Conservation (phyloP, 2,888 invertebrate genomes). For the Onthophagus sagittarius region DNA sequence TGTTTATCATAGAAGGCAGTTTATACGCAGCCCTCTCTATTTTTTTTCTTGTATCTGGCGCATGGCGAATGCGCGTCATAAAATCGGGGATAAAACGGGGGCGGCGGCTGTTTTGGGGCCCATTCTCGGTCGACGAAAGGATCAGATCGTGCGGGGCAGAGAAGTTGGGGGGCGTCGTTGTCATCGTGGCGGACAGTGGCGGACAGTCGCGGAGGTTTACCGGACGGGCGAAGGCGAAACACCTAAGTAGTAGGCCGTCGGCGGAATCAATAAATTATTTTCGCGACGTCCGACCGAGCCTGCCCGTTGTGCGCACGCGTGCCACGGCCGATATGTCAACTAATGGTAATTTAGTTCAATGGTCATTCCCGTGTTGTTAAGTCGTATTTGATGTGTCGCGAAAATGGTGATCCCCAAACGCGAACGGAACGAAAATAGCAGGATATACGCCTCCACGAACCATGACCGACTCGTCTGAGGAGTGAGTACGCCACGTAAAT, state of each 20-base stretch:
- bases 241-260: background rate
- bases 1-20: too few species aligned
- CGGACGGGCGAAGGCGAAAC: background rate
- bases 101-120: too few species aligned
- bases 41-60: too few species aligned
- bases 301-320: constrained; percentile 35
- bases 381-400: constrained; percentile 49
- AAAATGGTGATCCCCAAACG: constrained; percentile 50
- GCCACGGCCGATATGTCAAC: constrained; percentile 81
- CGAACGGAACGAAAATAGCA: constrained; percentile 74
- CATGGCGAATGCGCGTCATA: too few species aligned
- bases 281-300: constrained; percentile 16
- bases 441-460: constrained; percentile 78
- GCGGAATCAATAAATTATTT: constrained; percentile 25
- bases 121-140: too few species aligned
- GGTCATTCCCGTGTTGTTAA: constrained; percentile 47
- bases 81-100: too few species aligned
- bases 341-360: constrained; percentile 56
- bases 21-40: too few species aligned
- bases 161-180: background rate
- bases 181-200: background rate
- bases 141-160: too few species aligned
- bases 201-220: background rate
- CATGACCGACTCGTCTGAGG: constrained; percentile 91
- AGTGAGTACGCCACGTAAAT: constrained; percentile 61